Percentiles rank a stretch among this genome's conserved stretches.
Evolutionary conservation across 2,113 vertebrate genomes (phyloP).

Genomic region (Pontoporia blainvillei): DNA sequence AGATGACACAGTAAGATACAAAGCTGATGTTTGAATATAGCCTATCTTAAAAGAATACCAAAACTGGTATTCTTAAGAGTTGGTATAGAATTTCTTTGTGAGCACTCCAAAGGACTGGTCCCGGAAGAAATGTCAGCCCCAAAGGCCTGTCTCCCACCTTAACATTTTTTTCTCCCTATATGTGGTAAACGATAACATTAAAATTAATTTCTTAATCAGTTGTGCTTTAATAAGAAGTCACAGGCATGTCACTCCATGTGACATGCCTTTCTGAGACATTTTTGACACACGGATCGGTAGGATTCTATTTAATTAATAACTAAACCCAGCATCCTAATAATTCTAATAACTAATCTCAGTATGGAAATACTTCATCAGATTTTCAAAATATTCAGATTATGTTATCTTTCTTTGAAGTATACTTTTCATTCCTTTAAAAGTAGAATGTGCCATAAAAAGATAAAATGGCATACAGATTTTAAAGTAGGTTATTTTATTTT

Average conservation of each 20-base stretch:
- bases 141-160: background rate
- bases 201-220: background rate
- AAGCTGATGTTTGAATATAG: background rate
- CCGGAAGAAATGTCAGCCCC: background rate
- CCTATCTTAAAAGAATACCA: background rate
- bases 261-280: background rate
- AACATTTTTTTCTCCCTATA: background rate
- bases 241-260: background rate
- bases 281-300: background rate
- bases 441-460: background rate
- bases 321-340: background rate
- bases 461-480: background rate
- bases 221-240: background rate
- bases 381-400: background rate
- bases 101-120: background rate
- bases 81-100: background rate
- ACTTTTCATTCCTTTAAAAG: background rate
- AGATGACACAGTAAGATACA: background rate
- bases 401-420: background rate
- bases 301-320: background rate
- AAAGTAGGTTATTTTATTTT: background rate
- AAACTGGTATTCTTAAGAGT: background rate
- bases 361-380: background rate
- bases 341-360: background rate
- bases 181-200: background rate